phyloP scores from a whole-genome alignment of 1,140 invertebrate genomes.

The Callitettix versicolor region DNA sequence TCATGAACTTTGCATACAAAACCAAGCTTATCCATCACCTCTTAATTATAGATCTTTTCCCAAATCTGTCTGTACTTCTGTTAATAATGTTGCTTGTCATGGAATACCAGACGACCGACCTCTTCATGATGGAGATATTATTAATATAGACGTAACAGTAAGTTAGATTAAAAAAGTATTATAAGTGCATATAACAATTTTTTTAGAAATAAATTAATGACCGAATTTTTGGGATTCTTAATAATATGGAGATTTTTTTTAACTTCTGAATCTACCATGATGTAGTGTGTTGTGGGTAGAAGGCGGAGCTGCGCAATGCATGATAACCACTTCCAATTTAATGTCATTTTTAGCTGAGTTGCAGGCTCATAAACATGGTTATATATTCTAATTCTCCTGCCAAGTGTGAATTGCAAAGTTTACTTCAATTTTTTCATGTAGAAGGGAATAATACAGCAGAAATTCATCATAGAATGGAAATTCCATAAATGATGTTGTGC shows the following conservation, averaged over 20 bases:
- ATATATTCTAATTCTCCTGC: too few species aligned
- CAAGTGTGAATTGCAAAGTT: too few species aligned
- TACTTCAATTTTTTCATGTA: too few species aligned
- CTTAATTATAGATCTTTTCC: constrained; percentile 77
- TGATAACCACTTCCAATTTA: too few species aligned
- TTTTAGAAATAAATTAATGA: constrained; percentile 4
- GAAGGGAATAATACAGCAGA: too few species aligned
- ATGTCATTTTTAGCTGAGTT: too few species aligned
- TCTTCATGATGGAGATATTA: constrained; percentile 74
- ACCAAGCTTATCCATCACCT: constrained; percentile 80
- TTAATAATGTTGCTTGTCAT: constrained; percentile 91
- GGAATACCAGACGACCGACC: constrained; percentile 83
- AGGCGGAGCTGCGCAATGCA: too few species aligned
- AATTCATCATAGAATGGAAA: too few species aligned
- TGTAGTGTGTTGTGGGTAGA: neutral
- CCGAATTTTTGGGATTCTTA: constrained; percentile 7
- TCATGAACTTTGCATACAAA: constrained; percentile 54
- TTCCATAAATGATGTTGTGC: too few species aligned
- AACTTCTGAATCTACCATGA: neutral
- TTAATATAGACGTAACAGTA: constrained; percentile 89
- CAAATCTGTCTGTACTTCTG: constrained; percentile 89
- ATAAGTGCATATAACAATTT: constrained; percentile 9
- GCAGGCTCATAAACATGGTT: too few species aligned
- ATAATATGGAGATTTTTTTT: constrained; percentile 5
- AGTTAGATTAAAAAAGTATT: too few species aligned